Evolutionary conservation across 2,888 invertebrate species (phyloP).

Genomic region (Alloplasta piceator): DNA sequence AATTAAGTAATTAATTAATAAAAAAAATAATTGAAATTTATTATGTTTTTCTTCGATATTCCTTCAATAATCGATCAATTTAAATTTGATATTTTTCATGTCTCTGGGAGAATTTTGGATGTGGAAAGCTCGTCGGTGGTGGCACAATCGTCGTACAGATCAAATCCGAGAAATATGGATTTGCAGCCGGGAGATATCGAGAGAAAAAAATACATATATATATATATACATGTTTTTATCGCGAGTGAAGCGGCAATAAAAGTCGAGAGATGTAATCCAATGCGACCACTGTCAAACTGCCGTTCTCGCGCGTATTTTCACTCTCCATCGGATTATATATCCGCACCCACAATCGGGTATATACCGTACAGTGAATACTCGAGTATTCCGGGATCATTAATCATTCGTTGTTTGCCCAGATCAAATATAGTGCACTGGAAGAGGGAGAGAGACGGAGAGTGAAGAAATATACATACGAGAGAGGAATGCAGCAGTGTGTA

Average conservation of each 20-base stretch:
- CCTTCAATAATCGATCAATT: too few relatives aligned
- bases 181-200: not conserved
- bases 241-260: constrained; percentile 48
- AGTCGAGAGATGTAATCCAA: constrained; percentile 55
- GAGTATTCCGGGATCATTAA: constrained; percentile 58
- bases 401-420: constrained; percentile 56
- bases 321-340: constrained; percentile 28
- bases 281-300: constrained; percentile 34
- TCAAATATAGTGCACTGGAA: constrained; percentile 48
- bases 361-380: constrained; percentile 5
- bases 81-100: too few relatives aligned
- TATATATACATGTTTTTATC: constrained; percentile 21
- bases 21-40: too few relatives aligned
- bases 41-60: too few relatives aligned
- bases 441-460: constrained; percentile 8
- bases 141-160: constrained; percentile 19
- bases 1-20: too few relatives aligned
- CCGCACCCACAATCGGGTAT: not conserved
- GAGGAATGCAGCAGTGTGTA: constrained; percentile 2
- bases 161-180: constrained; percentile 17
- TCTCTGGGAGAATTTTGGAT: too few relatives aligned
- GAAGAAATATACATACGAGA: constrained; percentile 7
- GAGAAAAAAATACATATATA: not conserved
- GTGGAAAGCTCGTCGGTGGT: not conserved
- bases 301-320: constrained; percentile 12